Percentiles rank a stretch among this genome's conserved stretches.
These are phyloP conservation scores for Drosophila recens DNA, from an alignment of 2,888 invertebrate species.

Conservation along the genomic window DNA sequence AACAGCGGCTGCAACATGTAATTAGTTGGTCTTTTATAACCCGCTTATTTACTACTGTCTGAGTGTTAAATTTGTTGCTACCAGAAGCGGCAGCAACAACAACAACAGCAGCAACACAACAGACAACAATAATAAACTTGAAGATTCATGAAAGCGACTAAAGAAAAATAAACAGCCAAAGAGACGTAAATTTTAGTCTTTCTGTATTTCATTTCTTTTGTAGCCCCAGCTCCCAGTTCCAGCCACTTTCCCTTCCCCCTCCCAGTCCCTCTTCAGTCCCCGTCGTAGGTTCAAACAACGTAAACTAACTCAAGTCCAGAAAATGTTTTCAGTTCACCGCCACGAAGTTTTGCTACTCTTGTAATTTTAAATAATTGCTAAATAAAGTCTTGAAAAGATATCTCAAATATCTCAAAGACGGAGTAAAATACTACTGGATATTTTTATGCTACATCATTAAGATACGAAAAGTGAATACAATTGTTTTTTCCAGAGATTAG, in stretches of 20 bases:
- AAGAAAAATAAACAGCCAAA: conserved; percentile 72
- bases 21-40: conserved; percentile 79
- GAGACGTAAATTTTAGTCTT: conserved; percentile 75
- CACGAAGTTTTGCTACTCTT: conserved; percentile 22
- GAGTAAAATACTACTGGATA: no score
- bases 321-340: not conserved
- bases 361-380: not conserved
- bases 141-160: conserved; percentile 80
- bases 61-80: conserved; percentile 72
- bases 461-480: no score
- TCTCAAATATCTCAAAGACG: no score
- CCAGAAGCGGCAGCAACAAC: conserved; percentile 51
- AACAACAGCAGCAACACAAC: conserved; percentile 38
- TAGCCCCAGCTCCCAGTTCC: conserved; percentile 23
- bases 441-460: no score
- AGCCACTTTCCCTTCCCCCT: not conserved
- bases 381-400: not conserved
- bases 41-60: conserved; percentile 73
- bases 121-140: conserved; percentile 75
- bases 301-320: conserved; percentile 54
- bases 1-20: conserved; percentile 72
- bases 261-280: not conserved
- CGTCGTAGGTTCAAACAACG: conserved; percentile 26
- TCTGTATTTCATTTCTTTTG: conserved; percentile 77
- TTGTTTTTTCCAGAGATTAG: no score